Evolutionary conservation across 1,140 invertebrate species (phyloP), one percentile per base, ranked within the genome.

Genomic region (Euschistus heros): DNA sequence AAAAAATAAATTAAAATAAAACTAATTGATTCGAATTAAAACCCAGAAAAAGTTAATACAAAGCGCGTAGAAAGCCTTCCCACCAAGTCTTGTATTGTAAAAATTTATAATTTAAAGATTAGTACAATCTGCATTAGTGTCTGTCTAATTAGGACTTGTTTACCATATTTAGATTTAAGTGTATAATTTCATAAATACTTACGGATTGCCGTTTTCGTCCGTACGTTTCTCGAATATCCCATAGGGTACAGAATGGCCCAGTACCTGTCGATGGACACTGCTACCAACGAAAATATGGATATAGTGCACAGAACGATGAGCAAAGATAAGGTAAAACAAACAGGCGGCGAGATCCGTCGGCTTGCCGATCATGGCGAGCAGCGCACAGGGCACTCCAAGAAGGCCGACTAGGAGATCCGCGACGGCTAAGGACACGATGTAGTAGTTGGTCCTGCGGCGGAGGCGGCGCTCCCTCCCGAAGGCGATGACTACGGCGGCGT

Each of bases 221-320:
- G 82, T 64, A 93, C 90, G 73, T 88, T 90, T 66, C 88, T 81
- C 0, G 90, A 91, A 74, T 94, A 95, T 66, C 86, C 86, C 85
- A 95, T 88, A 0, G 92, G 91, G 75, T 91, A 83, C 0, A 94
- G 79, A 67, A 94, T 94, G 15, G 92, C 91, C 91, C 91, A 93
- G 74, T 93, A 94, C 47, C 92, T 81, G 78, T 95, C 92, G 64
- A 94, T 83, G 20, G 89, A 91, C 4, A 95, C 91, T 2, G 90
- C 92, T 0, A 95, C 88, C 70, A 95, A 76, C 73, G 89, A 91
- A 72, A 95, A 90, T 68, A 95, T 95, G 69, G 90, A 93, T 69
- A 92, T 90, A 37, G 92, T 94, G 72, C 92, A 95, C 26, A 94
- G 78, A 47, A 94, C 87, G 63, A 94, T 82, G 66, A 95, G 78